Percentiles rank a stretch among this genome's conserved stretches.
Conservation (phyloP, 2,113 vertebrate species). For the Chaetodon auriga region DNA sequence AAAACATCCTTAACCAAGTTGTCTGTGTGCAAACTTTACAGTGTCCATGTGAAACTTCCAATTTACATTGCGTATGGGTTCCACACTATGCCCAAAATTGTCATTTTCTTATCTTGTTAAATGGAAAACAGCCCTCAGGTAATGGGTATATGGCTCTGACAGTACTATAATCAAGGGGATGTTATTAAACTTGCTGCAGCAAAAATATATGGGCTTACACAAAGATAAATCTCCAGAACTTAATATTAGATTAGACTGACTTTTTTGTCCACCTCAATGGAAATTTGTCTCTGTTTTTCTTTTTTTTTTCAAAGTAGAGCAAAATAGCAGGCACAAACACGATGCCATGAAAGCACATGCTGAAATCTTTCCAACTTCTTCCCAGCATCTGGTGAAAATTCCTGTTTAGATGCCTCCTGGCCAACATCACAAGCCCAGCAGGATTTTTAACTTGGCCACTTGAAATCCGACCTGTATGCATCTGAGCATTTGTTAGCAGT, state of each 20-base stretch:
- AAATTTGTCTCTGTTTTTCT: not conserved
- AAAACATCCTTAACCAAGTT: not conserved
- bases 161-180: not conserved
- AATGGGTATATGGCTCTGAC: not conserved
- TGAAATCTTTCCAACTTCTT: not conserved
- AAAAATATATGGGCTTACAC: not conserved
- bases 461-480: not conserved
- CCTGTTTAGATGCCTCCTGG: not conserved
- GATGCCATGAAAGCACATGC: not conserved
- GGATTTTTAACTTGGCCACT: not conserved
- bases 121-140: not conserved
- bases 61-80: not conserved
- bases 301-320: not conserved
- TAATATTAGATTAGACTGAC: not conserved
- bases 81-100: not conserved
- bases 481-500: slow-evolving; percentile 25
- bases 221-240: not conserved
- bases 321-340: not conserved
- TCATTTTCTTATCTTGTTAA: not conserved
- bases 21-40: not conserved
- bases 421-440: not conserved
- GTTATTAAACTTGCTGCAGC: not conserved
- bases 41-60: too few relatives aligned
- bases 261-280: not conserved
- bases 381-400: not conserved